Evolutionary conservation across 2,797 vertebrate genomes (phyloP), one percentile per base, ranked within the genome.

Genomic region (Gymnodraco acuticeps): DNA sequence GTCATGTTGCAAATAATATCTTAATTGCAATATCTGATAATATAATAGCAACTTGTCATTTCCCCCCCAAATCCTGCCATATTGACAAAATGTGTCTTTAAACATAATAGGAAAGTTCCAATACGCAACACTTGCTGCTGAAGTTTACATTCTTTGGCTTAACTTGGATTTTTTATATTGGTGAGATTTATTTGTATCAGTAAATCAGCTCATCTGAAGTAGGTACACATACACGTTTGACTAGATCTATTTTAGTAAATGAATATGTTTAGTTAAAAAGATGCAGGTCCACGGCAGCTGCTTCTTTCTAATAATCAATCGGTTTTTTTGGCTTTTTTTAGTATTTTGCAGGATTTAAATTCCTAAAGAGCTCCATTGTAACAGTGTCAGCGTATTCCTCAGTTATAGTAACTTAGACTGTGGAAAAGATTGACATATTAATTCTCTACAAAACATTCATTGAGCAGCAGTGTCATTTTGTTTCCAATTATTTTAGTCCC

Each of bases 281-380:
- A 72, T 45, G 50, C 68, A 71, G 50, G 31, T 66, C 20, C 62
- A 70, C 55, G 41, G 8, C 55, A 41, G 8, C 33, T 46, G 65
- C 51, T 42, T 52, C 27, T 62, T 65, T 65, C 83, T 43, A 82
- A 85, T 82, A 81, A 84, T 81, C 51, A 64, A 61, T 72, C 41
- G 17, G 19, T 70, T 53, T 73, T 78, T 82, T 63, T 46, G 46
- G 31, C 31, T 7, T 78, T 43, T 27, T 42, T 16, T 17, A 20
- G 47, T 52, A 7, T 27, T 45, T n/a, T 13, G 20, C 48, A 52
- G 8, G 51, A 43, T 55, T 69, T 58, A 33, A 50, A n/a, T 64
- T 47, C 6, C 5, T 43, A 75, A 66, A 53, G 27, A 59, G 6
- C n/a, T 33, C 2, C 33, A 14, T 63, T 51, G 17, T 53, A 23